A percentile compares a stretch with the other conserved stretches of the same genome.
These are phyloP conservation scores for Chiridota heheva DNA, from an alignment of 35 echinoderm and acorn worm species.

Conservation along the genomic window DNA sequence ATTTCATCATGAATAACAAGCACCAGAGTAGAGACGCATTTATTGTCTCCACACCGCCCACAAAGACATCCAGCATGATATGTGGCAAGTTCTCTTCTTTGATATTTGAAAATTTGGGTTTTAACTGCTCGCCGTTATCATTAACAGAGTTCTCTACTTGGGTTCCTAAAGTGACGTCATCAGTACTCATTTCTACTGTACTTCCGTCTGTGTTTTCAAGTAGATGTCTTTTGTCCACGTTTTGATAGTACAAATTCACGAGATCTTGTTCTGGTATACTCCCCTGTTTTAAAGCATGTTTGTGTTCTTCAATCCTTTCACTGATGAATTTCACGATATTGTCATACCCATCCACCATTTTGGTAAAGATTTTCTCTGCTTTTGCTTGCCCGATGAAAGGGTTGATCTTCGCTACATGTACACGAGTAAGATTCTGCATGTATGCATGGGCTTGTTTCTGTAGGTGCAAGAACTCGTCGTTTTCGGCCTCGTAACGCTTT, in stretches of 20 bases:
- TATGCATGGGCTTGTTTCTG: slow-evolving; percentile 60
- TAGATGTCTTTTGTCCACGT: not conserved
- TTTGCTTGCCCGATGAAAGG: slow-evolving; percentile 66
- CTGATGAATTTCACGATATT: slow-evolving; percentile 62
- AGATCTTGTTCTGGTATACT: slow-evolving; percentile 18
- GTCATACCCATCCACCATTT: slow-evolving; percentile 39
- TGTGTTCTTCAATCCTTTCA: slow-evolving; percentile 51
- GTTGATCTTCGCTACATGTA: slow-evolving; percentile 64
- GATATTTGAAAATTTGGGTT: not conserved
- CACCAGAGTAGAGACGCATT: slow-evolving; percentile 78
- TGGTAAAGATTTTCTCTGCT: slow-evolving; percentile 31
- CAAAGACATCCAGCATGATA: slow-evolving; percentile 75
- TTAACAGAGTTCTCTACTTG: not conserved
- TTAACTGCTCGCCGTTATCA: slow-evolving; percentile 1
- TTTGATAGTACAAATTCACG: slow-evolving; percentile 17
- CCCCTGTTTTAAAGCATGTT: slow-evolving; percentile 4
- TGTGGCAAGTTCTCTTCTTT: slow-evolving; percentile 51
- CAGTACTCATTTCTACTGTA: not conserved
- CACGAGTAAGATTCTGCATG: slow-evolving; percentile 64
- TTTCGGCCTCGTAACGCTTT: slow-evolving; percentile 49
- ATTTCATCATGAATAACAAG: slow-evolving; percentile 64
- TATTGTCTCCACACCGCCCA: slow-evolving; percentile 80
- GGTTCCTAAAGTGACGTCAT: not conserved
- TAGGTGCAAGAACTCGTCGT: slow-evolving; percentile 62
- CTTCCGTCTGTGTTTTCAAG: not conserved